phyloP scores from a whole-genome alignment of 2,797 vertebrate species.

The Pogoniulus pusillus region DNA sequence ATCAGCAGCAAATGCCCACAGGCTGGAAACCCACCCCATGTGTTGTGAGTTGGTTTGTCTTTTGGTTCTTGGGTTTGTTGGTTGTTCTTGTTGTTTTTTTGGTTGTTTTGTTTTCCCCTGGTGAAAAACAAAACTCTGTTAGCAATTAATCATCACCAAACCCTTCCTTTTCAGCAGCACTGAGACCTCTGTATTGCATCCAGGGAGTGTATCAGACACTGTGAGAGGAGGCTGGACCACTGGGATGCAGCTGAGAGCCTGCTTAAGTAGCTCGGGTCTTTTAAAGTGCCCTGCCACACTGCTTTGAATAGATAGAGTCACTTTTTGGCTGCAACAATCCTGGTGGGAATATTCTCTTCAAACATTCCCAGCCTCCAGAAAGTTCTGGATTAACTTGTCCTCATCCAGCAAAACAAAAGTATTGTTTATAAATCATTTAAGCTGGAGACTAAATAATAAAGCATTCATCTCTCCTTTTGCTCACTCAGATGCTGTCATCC shows the following conservation, averaged over 20 bases:
- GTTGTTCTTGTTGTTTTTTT: too few relatives aligned
- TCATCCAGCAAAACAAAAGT: not conserved
- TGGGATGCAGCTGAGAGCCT: too few relatives aligned
- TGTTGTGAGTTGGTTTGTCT: slow-evolving; percentile 60
- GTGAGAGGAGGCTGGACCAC: not conserved
- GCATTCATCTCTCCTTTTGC: not conserved
- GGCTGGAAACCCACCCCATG: slow-evolving; percentile 70
- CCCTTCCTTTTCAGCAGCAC: slow-evolving; percentile 62
- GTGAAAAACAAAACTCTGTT: slow-evolving; percentile 74
- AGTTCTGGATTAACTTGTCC: not conserved
- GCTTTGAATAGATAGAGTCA: not conserved
- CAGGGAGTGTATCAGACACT: not conserved
- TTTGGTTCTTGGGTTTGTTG: not conserved
- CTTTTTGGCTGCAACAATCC: not conserved
- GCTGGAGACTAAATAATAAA: not conserved
- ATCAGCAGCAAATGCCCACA: slow-evolving; percentile 75
- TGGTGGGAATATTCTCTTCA: not conserved
- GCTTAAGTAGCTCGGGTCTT: not conserved
- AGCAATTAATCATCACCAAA: slow-evolving; percentile 74
- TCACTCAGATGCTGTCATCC: not conserved
- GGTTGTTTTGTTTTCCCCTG: not conserved
- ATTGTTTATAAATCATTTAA: not conserved
- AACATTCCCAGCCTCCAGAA: not conserved
- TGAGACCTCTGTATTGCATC: slow-evolving; percentile 4
- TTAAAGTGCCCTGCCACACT: not conserved